Percentiles rank a stretch among this genome's conserved stretches.
These are phyloP conservation scores for Hycleus phaleratus DNA, from an alignment of 1,140 invertebrate genomes.

Conservation along the genomic window DNA sequence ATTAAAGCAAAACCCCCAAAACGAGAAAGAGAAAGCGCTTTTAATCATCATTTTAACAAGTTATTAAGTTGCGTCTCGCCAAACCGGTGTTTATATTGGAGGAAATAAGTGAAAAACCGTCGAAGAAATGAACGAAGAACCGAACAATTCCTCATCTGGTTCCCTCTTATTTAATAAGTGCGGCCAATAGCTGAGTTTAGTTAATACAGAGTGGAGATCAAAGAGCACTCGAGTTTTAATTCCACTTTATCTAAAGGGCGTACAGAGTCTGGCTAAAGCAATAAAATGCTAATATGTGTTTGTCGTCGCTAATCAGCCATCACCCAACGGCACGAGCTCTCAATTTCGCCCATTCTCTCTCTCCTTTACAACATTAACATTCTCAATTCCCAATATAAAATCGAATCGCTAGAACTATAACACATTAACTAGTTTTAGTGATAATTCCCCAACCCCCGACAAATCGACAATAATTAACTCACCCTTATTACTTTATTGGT, in stretches of 20 bases:
- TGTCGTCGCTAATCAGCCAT: slow-evolving; percentile 44
- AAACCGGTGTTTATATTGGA: no score
- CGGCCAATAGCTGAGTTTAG: slow-evolving; percentile 38
- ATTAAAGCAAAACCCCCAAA: slow-evolving; percentile 30
- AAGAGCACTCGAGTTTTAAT: slow-evolving; percentile 42
- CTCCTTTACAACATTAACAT: no score
- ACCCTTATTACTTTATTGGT: slow-evolving; percentile 40
- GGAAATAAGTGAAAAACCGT: no score
- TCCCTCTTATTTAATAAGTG: slow-evolving; percentile 38
- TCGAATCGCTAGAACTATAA: no score
- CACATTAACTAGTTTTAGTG: no score
- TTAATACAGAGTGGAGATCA: slow-evolving; percentile 40
- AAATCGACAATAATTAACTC: slow-evolving; percentile 35
- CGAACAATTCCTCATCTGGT: slow-evolving; percentile 5
- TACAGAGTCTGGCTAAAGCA: slow-evolving; percentile 42
- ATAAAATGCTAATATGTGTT: slow-evolving; percentile 48
- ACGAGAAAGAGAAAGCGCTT: slow-evolving; percentile 22
- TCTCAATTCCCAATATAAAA: no score
- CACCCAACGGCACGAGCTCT: no score
- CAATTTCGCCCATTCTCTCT: no score
- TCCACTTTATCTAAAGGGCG: slow-evolving; percentile 42
- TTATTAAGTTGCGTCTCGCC: slow-evolving; percentile 27
- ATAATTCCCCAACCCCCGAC: not conserved
- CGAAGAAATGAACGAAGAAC: slow-evolving; percentile 3
- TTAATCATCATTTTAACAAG: slow-evolving; percentile 34